phyloP scores from a whole-genome alignment of 1,140 invertebrate genomes.

The Gerris buenoi region DNA sequence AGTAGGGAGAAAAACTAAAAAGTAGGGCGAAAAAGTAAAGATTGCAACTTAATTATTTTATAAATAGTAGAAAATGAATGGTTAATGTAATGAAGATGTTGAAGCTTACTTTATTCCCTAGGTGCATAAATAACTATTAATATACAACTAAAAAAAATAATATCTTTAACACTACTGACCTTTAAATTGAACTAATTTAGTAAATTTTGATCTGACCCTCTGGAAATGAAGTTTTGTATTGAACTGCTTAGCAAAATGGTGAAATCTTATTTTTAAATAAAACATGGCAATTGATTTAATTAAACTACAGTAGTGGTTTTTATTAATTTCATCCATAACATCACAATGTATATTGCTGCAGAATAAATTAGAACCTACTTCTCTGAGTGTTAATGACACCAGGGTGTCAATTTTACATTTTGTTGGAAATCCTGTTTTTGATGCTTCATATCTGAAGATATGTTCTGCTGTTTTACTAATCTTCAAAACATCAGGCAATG shows the following conservation, averaged over 20 bases:
- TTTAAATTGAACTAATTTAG: too few species aligned
- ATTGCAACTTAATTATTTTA: too few species aligned
- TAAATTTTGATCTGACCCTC: too few species aligned
- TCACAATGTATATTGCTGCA: neutral
- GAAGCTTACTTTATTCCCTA: too few species aligned
- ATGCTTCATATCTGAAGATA: neutral
- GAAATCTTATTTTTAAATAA: neutral
- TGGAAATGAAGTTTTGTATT: neutral
- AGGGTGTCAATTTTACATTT: neutral
- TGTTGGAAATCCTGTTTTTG: neutral
- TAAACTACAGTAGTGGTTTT: neutral
- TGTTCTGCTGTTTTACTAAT: neutral
- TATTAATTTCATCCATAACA: neutral
- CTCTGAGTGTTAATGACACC: neutral
- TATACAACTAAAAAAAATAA: too few species aligned
- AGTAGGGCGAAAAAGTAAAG: too few species aligned
- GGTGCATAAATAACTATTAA: too few species aligned
- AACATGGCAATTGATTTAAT: neutral
- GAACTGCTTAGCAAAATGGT: neutral
- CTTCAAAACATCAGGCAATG: neutral
- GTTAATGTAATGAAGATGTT: too few species aligned
- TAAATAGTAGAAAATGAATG: too few species aligned
- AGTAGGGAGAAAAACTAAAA: too few species aligned
- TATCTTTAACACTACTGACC: too few species aligned
- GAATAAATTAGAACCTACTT: neutral